These are phyloP conservation scores for Acleris emargana DNA, from an alignment of 2,888 invertebrate species.

Conservation along the genomic window DNA sequence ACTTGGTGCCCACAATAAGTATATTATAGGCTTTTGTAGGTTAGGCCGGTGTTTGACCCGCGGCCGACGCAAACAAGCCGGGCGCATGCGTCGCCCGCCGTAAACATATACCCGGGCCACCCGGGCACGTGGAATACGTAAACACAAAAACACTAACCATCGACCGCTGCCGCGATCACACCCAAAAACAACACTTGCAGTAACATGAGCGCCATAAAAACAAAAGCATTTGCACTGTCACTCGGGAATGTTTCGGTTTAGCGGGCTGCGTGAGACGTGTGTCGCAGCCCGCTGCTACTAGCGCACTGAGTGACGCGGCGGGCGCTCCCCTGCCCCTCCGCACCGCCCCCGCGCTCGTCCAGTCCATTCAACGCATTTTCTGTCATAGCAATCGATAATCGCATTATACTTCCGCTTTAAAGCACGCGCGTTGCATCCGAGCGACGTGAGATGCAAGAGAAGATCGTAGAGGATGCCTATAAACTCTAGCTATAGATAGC, in stretches of 20 bases:
- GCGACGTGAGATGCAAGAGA: conserved; percentile 57
- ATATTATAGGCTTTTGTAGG: conserved; percentile 66
- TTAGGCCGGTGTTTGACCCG: conserved; percentile 80
- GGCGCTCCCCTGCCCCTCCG: conserved; percentile 34
- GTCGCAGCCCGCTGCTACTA: conserved; percentile 52
- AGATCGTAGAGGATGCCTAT: conserved; percentile 6
- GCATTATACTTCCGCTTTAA: conserved; percentile 80
- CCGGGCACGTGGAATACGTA: conserved; percentile 61
- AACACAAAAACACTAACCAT: conserved; percentile 60
- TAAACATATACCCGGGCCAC: conserved; percentile 71
- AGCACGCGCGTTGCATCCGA: conserved; percentile 76
- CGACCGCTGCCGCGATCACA: conserved; percentile 78
- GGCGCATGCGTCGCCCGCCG: conserved; percentile 76
- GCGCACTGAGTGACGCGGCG: conserved; percentile 69
- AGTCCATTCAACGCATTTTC: conserved; percentile 82
- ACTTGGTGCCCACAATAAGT: conserved; percentile 55
- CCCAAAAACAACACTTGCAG: conserved; percentile 86
- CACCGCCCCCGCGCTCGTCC: conserved; percentile 56
- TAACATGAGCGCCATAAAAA: conserved; percentile 91
- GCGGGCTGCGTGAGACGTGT: conserved; percentile 73
- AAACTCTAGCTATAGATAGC: conserved; percentile 3
- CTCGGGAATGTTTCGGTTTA: conserved; percentile 70
- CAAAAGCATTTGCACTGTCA: conserved; percentile 87
- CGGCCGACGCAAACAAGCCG: conserved; percentile 69
- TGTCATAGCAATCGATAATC: conserved; percentile 83